Evolutionary conservation across 2,113 vertebrate species (phyloP).

Genomic region (Protobothrops flavoviridis): DNA sequence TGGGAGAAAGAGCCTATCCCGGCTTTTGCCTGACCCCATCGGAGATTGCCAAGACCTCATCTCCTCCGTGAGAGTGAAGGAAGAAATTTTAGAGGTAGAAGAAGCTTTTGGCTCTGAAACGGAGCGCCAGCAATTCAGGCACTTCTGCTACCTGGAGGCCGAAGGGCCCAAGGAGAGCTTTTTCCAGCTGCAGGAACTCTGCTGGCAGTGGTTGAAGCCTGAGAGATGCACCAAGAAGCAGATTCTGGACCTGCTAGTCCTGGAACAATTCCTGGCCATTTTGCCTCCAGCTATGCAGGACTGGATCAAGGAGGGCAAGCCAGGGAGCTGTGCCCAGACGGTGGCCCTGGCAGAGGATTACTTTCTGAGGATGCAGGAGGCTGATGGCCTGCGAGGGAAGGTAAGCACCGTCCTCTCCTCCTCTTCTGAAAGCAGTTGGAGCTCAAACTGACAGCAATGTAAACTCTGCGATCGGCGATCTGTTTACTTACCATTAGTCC

Average conservation of each 20-base stretch:
- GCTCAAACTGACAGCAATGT: not conserved
- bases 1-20: no score
- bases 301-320: not conserved
- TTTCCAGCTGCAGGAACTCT: not conserved
- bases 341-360: not conserved
- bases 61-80: not conserved
- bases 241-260: not conserved
- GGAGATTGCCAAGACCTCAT: no score
- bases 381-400: not conserved
- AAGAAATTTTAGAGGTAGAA: not conserved
- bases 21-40: not conserved
- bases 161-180: not conserved
- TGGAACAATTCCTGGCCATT: slow-evolving; percentile 14
- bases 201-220: not conserved
- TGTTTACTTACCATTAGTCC: not conserved
- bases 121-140: not conserved
- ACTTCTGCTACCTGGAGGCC: not conserved
- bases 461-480: not conserved
- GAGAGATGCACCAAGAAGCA: not conserved
- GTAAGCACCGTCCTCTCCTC: not conserved
- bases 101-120: not conserved
- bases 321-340: not conserved
- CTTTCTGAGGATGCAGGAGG: not conserved
- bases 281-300: not conserved
- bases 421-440: not conserved